Percentiles rank a stretch among this genome's conserved stretches.
phyloP scores from a whole-genome alignment of 2,113 vertebrate genomes.

The Excalfactoria chinensis region DNA sequence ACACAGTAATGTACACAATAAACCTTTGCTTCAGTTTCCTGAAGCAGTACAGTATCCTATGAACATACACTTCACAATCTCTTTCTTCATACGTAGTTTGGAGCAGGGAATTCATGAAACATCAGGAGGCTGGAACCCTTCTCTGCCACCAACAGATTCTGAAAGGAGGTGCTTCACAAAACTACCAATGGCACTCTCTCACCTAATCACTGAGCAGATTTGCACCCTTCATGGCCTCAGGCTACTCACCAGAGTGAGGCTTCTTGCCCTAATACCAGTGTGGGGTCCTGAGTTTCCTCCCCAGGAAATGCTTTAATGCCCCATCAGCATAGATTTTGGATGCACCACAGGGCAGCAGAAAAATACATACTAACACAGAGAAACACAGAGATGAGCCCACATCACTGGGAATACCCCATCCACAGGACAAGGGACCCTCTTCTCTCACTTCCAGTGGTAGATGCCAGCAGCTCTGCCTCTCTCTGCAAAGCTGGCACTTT shows the following conservation, averaged over 20 bases:
- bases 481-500: not conserved
- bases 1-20: not conserved
- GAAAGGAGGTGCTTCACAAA: not conserved
- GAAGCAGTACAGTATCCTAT: not conserved
- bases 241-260: not conserved
- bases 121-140: not conserved
- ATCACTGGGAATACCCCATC: not conserved
- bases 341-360: not conserved
- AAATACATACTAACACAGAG: rapidly evolving
- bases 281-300: not conserved
- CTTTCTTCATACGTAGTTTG: not conserved
- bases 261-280: not conserved
- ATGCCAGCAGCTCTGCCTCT: not conserved
- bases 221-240: not conserved
- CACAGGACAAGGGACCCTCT: not conserved
- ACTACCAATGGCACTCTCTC: not conserved
- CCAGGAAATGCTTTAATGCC: not conserved
- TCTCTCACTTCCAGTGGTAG: not conserved
- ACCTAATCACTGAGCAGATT: not conserved
- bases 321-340: not conserved
- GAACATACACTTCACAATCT: not conserved
- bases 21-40: constrained; percentile 15
- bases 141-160: not conserved
- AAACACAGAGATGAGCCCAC: not conserved
- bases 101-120: not conserved